phyloP scores from a whole-genome alignment of 2,797 vertebrate genomes.

The Miichthys miiuy region DNA sequence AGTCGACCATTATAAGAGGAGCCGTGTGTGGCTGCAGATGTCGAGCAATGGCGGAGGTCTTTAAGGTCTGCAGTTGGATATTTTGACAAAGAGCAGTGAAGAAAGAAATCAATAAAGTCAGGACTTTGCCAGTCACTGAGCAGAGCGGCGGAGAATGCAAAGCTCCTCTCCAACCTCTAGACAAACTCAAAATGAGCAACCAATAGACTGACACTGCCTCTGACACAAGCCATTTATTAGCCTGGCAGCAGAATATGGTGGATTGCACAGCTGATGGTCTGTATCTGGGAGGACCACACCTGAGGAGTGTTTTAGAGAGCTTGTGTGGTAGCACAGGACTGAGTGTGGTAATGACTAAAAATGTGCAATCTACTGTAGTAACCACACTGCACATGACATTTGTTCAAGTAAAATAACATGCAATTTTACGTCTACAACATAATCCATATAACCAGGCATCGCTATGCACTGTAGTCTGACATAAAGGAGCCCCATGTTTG shows the following conservation, averaged over 20 bases:
- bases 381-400: constrained; percentile 11
- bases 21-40: constrained; percentile 76
- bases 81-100: constrained; percentile 96
- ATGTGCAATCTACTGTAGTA: constrained; percentile 19
- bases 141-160: constrained; percentile 83
- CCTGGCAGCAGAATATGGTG: constrained; percentile 85
- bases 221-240: constrained; percentile 96
- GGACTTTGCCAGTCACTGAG: constrained; percentile 88
- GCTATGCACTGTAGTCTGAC: constrained; percentile 21
- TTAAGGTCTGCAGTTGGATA: constrained; percentile 94
- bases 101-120: constrained; percentile 98
- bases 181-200: constrained; percentile 94
- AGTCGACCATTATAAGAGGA: constrained; percentile 66
- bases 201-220: constrained; percentile 91
- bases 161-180: constrained; percentile 87
- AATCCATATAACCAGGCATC: constrained; percentile 39
- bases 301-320: constrained; percentile 75
- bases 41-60: constrained; percentile 92
- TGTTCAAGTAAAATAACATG: constrained; percentile 12
- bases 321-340: constrained; percentile 15
- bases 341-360: constrained; percentile 36
- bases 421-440: constrained; percentile 41
- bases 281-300: constrained; percentile 89
- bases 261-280: constrained; percentile 85
- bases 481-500: constrained; percentile 54